Percentiles rank a stretch among this genome's conserved stretches.
These are phyloP conservation scores for Scaptomyza polygonia DNA, from an alignment of 2,888 invertebrate species.

Conservation along the genomic window DNA sequence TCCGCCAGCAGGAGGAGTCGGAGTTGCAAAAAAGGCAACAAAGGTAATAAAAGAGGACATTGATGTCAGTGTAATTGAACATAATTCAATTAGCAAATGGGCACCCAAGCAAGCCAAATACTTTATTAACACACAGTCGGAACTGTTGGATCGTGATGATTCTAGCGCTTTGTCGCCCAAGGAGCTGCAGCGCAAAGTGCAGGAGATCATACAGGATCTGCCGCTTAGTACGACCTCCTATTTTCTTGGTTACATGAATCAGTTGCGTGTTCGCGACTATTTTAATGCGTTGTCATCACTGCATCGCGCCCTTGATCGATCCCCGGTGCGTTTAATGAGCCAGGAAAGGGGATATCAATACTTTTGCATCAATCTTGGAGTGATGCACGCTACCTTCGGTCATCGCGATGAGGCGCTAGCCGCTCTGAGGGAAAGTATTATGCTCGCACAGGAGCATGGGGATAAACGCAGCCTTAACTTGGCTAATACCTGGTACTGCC, in stretches of 20 bases:
- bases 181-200: slow-evolving; percentile 88
- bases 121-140: slow-evolving; percentile 94
- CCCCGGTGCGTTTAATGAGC: slow-evolving; percentile 89
- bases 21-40: slow-evolving; percentile 17
- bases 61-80: slow-evolving; percentile 33
- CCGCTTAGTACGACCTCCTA: slow-evolving; percentile 85
- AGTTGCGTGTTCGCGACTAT: slow-evolving; percentile 93
- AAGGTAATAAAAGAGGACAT: slow-evolving; percentile 3
- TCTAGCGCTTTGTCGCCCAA: slow-evolving; percentile 90
- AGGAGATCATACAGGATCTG: slow-evolving; percentile 83
- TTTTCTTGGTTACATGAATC: slow-evolving; percentile 95
- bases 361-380: slow-evolving; percentile 95
- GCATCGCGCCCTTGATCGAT: slow-evolving; percentile 89
- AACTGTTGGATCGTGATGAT: slow-evolving; percentile 92
- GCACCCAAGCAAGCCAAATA: slow-evolving; percentile 95
- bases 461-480: slow-evolving; percentile 94
- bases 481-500: slow-evolving; percentile 92
- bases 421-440: slow-evolving; percentile 93
- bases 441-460: slow-evolving; percentile 93
- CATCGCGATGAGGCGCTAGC: slow-evolving; percentile 90
- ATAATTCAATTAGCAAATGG: slow-evolving; percentile 88
- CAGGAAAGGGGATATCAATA: slow-evolving; percentile 92
- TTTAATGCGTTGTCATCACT: slow-evolving; percentile 85
- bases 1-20: not conserved
- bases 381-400: slow-evolving; percentile 92